Percentiles rank a stretch among this genome's conserved stretches.
Evolutionary conservation across 2,113 vertebrate genomes (phyloP).

Genomic region (Psammodynastes pulverulentus): DNA sequence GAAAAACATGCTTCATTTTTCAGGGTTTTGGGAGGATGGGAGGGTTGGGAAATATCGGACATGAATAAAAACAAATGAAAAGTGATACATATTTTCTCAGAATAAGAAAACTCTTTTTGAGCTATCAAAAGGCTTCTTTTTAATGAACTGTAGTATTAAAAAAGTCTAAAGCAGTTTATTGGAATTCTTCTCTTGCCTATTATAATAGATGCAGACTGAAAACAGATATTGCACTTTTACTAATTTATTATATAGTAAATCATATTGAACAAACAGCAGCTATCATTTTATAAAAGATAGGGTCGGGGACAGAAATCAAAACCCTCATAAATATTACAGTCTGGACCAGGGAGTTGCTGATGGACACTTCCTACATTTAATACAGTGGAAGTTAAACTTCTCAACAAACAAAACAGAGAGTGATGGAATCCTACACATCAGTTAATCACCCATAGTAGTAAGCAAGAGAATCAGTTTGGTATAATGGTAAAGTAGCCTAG

Average conservation of each 20-base stretch:
- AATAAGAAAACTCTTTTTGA: neutral
- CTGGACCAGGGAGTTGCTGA: neutral
- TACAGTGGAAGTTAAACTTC: neutral
- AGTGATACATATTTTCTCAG: neutral
- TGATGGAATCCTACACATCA: neutral
- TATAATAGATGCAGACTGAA: neutral
- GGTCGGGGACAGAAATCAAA: neutral
- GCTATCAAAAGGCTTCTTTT: neutral
- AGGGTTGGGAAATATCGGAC: neutral
- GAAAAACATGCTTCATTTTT: neutral
- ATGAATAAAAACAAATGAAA: neutral
- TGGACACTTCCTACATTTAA: neutral
- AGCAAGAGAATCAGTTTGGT: neutral
- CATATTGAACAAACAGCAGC: neutral
- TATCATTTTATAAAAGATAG: neutral
- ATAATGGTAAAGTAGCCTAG: neutral
- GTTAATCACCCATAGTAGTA: neutral
- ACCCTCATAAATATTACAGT: neutral
- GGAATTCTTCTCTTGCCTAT: neutral
- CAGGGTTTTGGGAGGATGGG: neutral
- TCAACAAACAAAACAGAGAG: neutral
- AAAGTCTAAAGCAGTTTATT: neutral
- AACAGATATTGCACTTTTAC: neutral
- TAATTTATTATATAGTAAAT: neutral
- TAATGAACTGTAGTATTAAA: neutral